These are phyloP conservation scores for Agriopis aurantiaria DNA, from an alignment of 2,888 invertebrate genomes.

Conservation along the genomic window DNA sequence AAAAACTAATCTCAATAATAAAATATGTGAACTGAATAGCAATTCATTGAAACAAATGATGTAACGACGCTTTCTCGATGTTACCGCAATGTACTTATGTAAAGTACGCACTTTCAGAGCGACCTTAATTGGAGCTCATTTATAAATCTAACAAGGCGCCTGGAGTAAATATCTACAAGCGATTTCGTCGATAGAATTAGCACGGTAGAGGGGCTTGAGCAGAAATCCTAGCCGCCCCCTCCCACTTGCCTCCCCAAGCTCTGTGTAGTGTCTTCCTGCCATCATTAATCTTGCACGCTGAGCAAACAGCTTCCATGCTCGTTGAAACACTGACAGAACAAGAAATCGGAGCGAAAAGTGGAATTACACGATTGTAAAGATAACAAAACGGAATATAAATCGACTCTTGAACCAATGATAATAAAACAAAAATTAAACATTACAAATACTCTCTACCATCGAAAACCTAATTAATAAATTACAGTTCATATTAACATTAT, in stretches of 20 bases:
- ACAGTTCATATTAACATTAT: too few relatives aligned
- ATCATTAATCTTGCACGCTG: constrained; percentile 82
- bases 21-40: constrained; percentile 27
- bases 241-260: constrained; percentile 51
- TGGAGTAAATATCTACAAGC: constrained; percentile 62
- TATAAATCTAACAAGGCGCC: constrained; percentile 63
- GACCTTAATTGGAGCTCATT: constrained; percentile 65
- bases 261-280: constrained; percentile 68
- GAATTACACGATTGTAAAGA: constrained; percentile 28
- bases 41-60: constrained; percentile 34
- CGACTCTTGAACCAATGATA: neutral
- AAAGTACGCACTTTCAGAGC: constrained; percentile 24
- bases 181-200: constrained; percentile 60
- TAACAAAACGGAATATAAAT: constrained; percentile 10
- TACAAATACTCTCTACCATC: too few relatives aligned
- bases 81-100: constrained; percentile 15
- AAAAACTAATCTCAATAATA: constrained; percentile 40
- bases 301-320: constrained; percentile 68
- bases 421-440: too few relatives aligned
- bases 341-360: constrained; percentile 35
- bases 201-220: constrained; percentile 54
- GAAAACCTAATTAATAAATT: too few relatives aligned
- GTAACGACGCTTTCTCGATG: constrained; percentile 4
- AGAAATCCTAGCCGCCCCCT: constrained; percentile 54
- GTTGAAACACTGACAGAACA: constrained; percentile 40